Evolutionary conservation across 2,888 invertebrate genomes (phyloP), one percentile per base, ranked within the genome.

Genomic region (Hirudinaria manillensis): DNA sequence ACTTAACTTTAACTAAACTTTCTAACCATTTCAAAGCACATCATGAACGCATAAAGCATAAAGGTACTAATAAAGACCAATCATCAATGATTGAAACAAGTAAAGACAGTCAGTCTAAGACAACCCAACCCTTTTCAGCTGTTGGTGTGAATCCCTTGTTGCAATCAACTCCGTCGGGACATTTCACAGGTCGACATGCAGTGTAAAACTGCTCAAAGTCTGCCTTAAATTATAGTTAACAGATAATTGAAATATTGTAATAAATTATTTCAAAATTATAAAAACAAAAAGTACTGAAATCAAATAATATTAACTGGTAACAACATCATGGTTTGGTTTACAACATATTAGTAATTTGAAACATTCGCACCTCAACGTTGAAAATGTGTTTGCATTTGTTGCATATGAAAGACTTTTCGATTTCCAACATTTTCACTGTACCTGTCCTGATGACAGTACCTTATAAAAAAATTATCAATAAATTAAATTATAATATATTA

Each of bases 361-460:
- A 21, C 19, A 29, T 19, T 67, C 76, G 78, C 81, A 88, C 92
- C 86, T 90, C 88, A 6, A 90, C 86, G 68, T 86, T 84, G 80
- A 90, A 89, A 66, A 89, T 86, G 84, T 89, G 88, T 83, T 91
- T 90, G 84, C 94, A 94, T 85, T 91, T 92, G 45, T 87, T 85
- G 83, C 94, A 94, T 21, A 89, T 87, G 85, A 90, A 93, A 73
- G 89, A 89, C 80, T 90, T 89, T 82, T 90, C 89, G 83, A 89
- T 89, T 85, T 93, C 92, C 75, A 93, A 84, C 87, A 93, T 89
- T 84, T 91, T 91, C 10, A 91, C 87, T 79, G 90, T 88, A 0
- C 91, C 90, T 67, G 90, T 90, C 83, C 93, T 86, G 34, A 93
- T 90, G 55, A 93, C 90, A 73, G 92, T 92, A 3, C 84, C 85